A percentile compares a stretch with the other conserved stretches of the same genome.
phyloP scores from a whole-genome alignment of 2,888 invertebrate genomes.

The Ganaspis brasiliensis region DNA sequence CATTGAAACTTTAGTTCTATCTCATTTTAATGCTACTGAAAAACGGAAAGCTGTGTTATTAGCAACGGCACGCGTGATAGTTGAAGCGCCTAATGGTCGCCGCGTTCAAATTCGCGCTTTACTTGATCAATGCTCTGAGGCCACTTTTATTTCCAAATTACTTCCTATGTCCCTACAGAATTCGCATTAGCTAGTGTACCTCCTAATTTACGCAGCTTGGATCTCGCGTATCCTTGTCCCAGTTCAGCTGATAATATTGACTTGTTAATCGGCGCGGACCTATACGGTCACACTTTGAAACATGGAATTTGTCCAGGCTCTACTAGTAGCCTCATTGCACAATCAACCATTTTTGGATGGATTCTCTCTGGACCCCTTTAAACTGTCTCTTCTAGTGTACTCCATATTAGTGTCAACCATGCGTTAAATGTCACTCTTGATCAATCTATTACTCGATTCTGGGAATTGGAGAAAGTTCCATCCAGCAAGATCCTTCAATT shows the following conservation, averaged over 20 bases:
- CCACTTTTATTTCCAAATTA: too few species aligned
- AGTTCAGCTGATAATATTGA: not conserved
- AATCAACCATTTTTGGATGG: constrained; percentile 40
- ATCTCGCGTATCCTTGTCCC: not conserved
- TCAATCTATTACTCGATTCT: not conserved
- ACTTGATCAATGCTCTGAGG: constrained; percentile 44
- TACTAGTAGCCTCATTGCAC: not conserved
- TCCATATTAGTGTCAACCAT: not conserved
- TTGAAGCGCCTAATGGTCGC: constrained; percentile 6
- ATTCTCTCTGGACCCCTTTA: constrained; percentile 26
- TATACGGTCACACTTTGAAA: not conserved
- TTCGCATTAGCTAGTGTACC: not conserved
- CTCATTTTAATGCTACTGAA: not conserved
- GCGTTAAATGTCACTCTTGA: not conserved
- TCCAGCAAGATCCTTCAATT: too few species aligned
- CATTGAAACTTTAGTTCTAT: too few species aligned
- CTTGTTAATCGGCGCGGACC: constrained; percentile 16
- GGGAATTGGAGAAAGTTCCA: not conserved
- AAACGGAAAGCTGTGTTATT: constrained; percentile 2
- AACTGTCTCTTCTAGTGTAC: not conserved
- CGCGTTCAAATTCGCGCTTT: constrained; percentile 36
- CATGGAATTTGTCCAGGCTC: not conserved
- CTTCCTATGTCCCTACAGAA: not conserved
- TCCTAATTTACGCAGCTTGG: not conserved
- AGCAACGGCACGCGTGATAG: constrained; percentile 21